These are phyloP conservation scores for Prostheceraeus crozeri DNA, from an alignment of 2,888 invertebrate genomes.

Conservation along the genomic window DNA sequence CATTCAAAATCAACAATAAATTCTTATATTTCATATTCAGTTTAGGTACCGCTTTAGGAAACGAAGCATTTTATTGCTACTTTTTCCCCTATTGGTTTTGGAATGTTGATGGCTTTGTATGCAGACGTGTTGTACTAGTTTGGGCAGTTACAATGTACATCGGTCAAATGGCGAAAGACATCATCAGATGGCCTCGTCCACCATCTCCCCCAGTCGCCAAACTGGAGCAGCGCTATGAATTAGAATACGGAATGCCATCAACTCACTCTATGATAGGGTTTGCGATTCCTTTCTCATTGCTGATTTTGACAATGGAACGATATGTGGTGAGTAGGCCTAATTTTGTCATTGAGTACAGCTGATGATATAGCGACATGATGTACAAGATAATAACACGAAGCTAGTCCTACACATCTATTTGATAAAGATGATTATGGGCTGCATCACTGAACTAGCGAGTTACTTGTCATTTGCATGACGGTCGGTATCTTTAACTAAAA, in stretches of 20 bases:
- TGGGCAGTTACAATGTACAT: slow-evolving; percentile 54
- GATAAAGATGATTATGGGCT: no score
- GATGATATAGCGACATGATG: no score
- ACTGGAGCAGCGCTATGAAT: slow-evolving; percentile 76
- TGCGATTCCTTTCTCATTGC: slow-evolving; percentile 75
- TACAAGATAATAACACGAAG: no score
- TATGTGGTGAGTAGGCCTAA: slow-evolving; percentile 65
- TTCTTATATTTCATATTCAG: slow-evolving; percentile 62
- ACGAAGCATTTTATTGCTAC: slow-evolving; percentile 80
- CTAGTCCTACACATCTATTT: no score
- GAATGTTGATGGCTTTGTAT: slow-evolving; percentile 81
- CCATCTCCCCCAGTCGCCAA: slow-evolving; percentile 71
- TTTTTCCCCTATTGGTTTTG: slow-evolving; percentile 89
- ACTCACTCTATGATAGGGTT: slow-evolving; percentile 86
- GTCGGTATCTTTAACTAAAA: no score
- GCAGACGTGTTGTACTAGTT: slow-evolving; percentile 64
- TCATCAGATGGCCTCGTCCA: slow-evolving; percentile 75
- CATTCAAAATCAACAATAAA: slow-evolving; percentile 18
- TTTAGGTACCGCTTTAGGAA: slow-evolving; percentile 76
- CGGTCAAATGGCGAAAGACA: slow-evolving; percentile 74
- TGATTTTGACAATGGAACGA: slow-evolving; percentile 71
- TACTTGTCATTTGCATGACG: no score
- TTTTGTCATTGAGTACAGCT: no score
- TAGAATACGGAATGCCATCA: slow-evolving; percentile 89
- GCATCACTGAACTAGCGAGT: no score